Percentiles rank a stretch among this genome's conserved stretches.
phyloP scores from a whole-genome alignment of 2,888 invertebrate genomes.

The Tanypteryx hageni region DNA sequence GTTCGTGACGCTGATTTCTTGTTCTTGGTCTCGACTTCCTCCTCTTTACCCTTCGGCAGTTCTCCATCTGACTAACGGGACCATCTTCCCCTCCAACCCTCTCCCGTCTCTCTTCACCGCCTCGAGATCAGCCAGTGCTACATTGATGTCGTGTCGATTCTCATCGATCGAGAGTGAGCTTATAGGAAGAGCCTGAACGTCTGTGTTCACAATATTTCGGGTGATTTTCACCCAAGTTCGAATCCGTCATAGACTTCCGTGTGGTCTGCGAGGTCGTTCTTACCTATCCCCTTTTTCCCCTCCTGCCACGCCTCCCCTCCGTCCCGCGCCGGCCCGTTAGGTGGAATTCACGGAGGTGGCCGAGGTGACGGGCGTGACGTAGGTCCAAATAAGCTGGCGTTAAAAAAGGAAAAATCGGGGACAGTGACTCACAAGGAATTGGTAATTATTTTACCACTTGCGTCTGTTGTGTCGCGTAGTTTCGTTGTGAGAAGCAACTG shows the following conservation, averaged over 20 bases:
- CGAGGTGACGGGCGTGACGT: slow-evolving; percentile 3
- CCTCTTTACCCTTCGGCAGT: slow-evolving; percentile 19
- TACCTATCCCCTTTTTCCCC: background rate
- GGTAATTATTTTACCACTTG: background rate
- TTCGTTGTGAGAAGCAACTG: background rate
- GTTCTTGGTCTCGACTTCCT: slow-evolving; percentile 5
- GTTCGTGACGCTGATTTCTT: slow-evolving; percentile 32
- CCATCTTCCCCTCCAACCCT: background rate
- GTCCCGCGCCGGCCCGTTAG: background rate
- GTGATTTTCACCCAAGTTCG: background rate
- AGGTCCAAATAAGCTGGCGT: background rate
- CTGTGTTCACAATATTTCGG: background rate
- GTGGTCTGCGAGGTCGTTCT: background rate
- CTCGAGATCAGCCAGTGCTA: background rate
- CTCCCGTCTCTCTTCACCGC: slow-evolving; percentile 6
- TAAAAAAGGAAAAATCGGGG: background rate
- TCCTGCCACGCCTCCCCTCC: slow-evolving; percentile 4
- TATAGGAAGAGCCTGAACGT: background rate
- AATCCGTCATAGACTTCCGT: background rate
- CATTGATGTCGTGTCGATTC: slow-evolving; percentile 8
- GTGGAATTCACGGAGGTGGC: slow-evolving; percentile 22
- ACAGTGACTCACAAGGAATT: background rate
- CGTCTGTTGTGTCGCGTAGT: background rate
- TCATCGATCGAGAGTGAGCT: slow-evolving; percentile 6
- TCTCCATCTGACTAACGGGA: slow-evolving; percentile 29